Evolutionary conservation across 2,888 invertebrate genomes (phyloP).

Genomic region (Mongoloraphidia duomilia): DNA sequence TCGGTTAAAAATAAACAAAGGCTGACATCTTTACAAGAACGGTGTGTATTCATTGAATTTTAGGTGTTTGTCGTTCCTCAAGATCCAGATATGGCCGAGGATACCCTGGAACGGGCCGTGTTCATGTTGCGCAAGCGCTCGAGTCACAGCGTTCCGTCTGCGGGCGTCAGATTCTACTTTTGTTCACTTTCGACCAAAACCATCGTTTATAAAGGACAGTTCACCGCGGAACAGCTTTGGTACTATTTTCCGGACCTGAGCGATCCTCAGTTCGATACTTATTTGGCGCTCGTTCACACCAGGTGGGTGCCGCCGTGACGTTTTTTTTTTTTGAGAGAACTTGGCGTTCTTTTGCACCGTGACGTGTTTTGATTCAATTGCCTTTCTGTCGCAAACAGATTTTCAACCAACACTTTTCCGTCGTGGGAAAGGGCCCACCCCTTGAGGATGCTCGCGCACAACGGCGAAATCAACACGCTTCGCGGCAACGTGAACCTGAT

Average conservation of each 20-base stretch:
- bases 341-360: too few species aligned
- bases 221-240: conserved; percentile 89
- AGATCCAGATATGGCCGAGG: conserved; percentile 18
- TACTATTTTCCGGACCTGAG: conserved; percentile 55
- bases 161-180: conserved; percentile 85
- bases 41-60: conserved; percentile 16
- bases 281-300: conserved; percentile 92
- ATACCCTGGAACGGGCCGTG: conserved; percentile 24
- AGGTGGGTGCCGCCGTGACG: not conserved
- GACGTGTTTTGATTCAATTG: too few species aligned
- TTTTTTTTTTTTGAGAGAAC: too few species aligned
- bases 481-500: conserved; percentile 97
- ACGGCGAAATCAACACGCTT: conserved; percentile 98
- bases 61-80: conserved; percentile 43
- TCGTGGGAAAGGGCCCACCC: conserved; percentile 99
- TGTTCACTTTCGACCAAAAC: conserved; percentile 84
- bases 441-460: conserved; percentile 86
- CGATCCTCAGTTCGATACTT: conserved; percentile 76
- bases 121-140: conserved; percentile 89
- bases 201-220: conserved; percentile 94
- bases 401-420: conserved; percentile 99
- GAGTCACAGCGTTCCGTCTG: conserved; percentile 73
- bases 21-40: too few species aligned
- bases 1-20: too few species aligned
- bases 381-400: conserved; percentile 35